A percentile compares a stretch with the other conserved stretches of the same genome.
These are phyloP conservation scores for Myrmecobius fasciatus DNA, from an alignment of 2,113 vertebrate species.

Conservation along the genomic window DNA sequence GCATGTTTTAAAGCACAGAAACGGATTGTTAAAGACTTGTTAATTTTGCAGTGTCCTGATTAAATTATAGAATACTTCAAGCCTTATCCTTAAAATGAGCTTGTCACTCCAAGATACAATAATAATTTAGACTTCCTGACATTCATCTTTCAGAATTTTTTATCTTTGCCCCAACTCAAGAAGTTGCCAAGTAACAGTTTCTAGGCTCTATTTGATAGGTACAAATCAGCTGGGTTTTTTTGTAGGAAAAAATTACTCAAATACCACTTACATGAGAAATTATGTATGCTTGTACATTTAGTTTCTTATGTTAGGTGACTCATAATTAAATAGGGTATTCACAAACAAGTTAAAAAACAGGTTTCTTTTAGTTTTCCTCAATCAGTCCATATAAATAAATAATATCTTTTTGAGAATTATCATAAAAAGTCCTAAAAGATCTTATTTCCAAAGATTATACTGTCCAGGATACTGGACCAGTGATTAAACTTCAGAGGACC, in stretches of 20 bases:
- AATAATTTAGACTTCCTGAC: not conserved
- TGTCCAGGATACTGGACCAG: not conserved
- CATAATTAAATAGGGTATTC: not conserved
- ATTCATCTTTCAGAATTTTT: slow-evolving; percentile 1
- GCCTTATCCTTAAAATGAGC: not conserved
- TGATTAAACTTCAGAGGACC: not conserved
- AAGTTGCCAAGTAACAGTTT: not conserved
- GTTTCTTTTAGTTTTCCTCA: not conserved
- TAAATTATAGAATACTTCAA: too few species aligned
- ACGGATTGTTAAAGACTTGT: not conserved
- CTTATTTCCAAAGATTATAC: not conserved
- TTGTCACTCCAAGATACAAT: not conserved
- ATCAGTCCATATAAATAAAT: too few species aligned
- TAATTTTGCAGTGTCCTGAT: not conserved
- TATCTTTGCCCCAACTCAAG: not conserved
- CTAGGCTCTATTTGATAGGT: not conserved
- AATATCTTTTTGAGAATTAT: not conserved
- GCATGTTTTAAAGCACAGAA: not conserved
- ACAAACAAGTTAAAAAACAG: not conserved
- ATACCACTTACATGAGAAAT: not conserved
- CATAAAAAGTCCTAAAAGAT: not conserved
- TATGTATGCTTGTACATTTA: not conserved
- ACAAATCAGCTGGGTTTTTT: not conserved
- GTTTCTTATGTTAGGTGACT: not conserved
- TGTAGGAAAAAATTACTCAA: not conserved